Evolutionary conservation across 2,888 invertebrate genomes (phyloP), one percentile per base, ranked within the genome.

Genomic region (Drosophila limbata): DNA sequence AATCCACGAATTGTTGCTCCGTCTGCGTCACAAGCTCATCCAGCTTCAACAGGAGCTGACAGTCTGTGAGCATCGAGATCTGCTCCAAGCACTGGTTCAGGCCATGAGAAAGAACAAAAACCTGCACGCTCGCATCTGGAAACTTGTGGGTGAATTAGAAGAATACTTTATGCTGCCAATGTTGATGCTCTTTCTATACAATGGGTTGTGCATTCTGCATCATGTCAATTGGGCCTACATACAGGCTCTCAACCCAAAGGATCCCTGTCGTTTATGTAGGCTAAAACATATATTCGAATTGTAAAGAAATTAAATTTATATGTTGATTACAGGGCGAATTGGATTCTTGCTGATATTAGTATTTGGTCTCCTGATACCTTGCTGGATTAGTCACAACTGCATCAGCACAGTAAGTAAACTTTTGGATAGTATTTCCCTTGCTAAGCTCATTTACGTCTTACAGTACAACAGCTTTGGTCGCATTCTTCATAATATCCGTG

Each of bases 221-320:
- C 59, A 77, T 3, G 79, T 88, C 13, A 91, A 91, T 48, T 91
- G 91, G 91, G 71, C 69, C 0, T 88, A 84, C 33, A 83, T 90
- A 5, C 70, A 67, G 21, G 25, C 62, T 0, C 1, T 57, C 1
- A 59, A 64, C 42, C 61, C 67, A 4, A 9, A 68, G 3, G 74
- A 84, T 48, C 73, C 69, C 28, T 83, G 69, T 51, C 71, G 48
- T 3, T 66, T 47, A 15, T 40, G 90, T 88, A 62, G 50, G 62
- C 13, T 21, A 3, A 31, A 5, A 19, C 4, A 6, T 37, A 9
- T 21, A 8, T 21, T 8, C 31, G 4, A 15, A 25, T 11, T 1
- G 4, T 11, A 45, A 13, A 31, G 11, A 1, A 9, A 17, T 15
- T 5, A n/a, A 11, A 19, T 15, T 5, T 56, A 28, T 28, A 8